Evolutionary conservation across 2,113 vertebrate genomes (phyloP).

Genomic region (Clarias magur): DNA sequence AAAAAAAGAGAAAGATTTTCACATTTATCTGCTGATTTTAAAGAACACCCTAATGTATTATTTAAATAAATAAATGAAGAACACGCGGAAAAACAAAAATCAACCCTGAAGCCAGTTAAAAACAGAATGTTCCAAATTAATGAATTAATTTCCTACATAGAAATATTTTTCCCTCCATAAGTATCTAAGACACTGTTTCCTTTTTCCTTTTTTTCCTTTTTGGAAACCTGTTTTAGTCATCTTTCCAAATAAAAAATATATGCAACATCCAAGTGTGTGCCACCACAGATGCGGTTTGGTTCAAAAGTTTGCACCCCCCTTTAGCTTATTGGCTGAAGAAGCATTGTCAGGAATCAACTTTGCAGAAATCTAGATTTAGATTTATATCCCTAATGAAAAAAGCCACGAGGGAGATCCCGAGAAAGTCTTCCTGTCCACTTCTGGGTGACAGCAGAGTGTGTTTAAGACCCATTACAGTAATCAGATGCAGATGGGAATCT

Average conservation of each 20-base stretch:
- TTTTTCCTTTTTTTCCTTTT: background rate
- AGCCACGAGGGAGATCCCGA: too few species aligned
- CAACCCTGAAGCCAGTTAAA: too few species aligned
- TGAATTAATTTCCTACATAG: too few species aligned
- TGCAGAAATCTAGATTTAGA: background rate
- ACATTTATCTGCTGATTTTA: background rate
- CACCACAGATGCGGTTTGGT: background rate
- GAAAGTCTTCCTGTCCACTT: background rate
- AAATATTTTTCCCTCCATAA: background rate
- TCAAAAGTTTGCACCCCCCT: background rate
- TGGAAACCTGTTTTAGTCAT: background rate
- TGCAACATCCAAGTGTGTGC: background rate
- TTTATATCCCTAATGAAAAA: background rate
- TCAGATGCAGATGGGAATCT: background rate
- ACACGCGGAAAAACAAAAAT: background rate
- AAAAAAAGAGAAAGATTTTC: background rate
- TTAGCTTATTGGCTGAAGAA: background rate
- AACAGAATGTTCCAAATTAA: too few species aligned
- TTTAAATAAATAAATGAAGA: background rate
- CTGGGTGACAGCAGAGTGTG: background rate
- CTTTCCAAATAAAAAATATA: background rate
- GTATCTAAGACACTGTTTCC: background rate
- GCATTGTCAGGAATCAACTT: background rate
- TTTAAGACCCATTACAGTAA: background rate
- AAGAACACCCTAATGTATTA: too few species aligned